phyloP scores from a whole-genome alignment of 2,797 vertebrate species.

The Knipowitschia caucasica region DNA sequence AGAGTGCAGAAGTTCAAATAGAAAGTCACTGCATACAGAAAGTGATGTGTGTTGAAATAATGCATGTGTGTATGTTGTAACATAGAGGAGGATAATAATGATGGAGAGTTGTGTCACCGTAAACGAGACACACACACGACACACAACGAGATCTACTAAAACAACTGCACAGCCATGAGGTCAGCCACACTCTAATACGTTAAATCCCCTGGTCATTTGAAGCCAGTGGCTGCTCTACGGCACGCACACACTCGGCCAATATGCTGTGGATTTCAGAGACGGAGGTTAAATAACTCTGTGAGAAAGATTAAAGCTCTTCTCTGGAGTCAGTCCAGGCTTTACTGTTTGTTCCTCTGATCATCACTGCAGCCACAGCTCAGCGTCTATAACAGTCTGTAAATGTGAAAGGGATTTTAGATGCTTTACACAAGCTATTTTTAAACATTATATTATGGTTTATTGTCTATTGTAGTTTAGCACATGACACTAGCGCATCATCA shows the following conservation, averaged over 20 bases:
- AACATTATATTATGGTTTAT: not conserved
- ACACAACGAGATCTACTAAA: constrained; percentile 9
- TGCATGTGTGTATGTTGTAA: constrained; percentile 4
- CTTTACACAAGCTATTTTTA: not conserved
- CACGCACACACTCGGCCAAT: constrained; percentile 22
- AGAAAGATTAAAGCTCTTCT: constrained; percentile 59
- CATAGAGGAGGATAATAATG: constrained; percentile 37
- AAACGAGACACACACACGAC: not conserved
- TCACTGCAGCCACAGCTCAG: constrained; percentile 23
- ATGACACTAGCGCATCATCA: not conserved
- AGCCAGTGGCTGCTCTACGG: constrained; percentile 31
- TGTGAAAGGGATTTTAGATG: not conserved
- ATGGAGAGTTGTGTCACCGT: constrained; percentile 27
- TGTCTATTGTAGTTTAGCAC: not conserved
- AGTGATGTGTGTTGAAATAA: constrained; percentile 13
- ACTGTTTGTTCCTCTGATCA: constrained; percentile 31
- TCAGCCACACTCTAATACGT: constrained; percentile 23
- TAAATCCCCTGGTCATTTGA: constrained; percentile 13
- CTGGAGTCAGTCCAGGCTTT: constrained; percentile 48
- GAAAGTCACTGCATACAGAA: not conserved
- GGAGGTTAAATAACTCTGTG: constrained; percentile 20
- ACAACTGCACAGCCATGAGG: constrained; percentile 2
- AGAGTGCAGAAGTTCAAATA: too few relatives aligned
- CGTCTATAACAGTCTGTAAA: not conserved
- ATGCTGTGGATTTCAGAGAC: constrained; percentile 25